Evolutionary conservation across 2,888 invertebrate species (phyloP).

Genomic region (Drosophila borborema): DNA sequence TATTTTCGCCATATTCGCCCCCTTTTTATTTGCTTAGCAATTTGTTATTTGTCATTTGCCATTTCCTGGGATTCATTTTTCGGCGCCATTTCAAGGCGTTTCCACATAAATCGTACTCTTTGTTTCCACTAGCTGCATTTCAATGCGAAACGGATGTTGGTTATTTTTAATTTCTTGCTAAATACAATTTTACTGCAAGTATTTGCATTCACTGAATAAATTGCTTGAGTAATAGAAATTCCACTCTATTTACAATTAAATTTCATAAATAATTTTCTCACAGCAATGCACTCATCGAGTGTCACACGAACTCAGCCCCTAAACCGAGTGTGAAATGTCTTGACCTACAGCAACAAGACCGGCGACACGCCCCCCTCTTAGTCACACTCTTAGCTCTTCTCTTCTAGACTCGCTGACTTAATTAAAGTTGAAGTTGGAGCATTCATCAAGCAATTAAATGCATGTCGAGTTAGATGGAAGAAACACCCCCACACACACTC

Average conservation of each 20-base stretch:
- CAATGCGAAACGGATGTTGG: background rate
- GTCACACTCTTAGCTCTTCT: too few relatives aligned
- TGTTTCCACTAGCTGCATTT: background rate
- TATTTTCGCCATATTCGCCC: background rate
- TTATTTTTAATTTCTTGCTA: background rate
- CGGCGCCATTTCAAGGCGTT: background rate
- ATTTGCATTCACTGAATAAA: background rate
- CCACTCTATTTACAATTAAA: background rate
- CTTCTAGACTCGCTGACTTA: constrained; percentile 27
- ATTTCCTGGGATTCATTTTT: background rate
- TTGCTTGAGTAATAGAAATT: constrained; percentile 5
- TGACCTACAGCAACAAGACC: constrained; percentile 67
- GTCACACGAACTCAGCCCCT: constrained; percentile 31
- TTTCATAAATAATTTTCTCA: constrained; percentile 28
- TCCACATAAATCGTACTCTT: background rate
- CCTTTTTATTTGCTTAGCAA: background rate
- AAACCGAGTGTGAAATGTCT: constrained; percentile 68
- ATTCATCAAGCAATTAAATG: constrained; percentile 59
- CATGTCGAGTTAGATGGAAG: constrained; percentile 31
- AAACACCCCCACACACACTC: background rate
- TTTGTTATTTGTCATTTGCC: background rate
- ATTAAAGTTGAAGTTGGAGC: constrained; percentile 49
- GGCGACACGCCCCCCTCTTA: background rate
- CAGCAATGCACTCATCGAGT: constrained; percentile 37
- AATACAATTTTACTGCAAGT: background rate